Evolutionary conservation across 2,113 vertebrate species (phyloP).

Genomic region (Felis catus): DNA sequence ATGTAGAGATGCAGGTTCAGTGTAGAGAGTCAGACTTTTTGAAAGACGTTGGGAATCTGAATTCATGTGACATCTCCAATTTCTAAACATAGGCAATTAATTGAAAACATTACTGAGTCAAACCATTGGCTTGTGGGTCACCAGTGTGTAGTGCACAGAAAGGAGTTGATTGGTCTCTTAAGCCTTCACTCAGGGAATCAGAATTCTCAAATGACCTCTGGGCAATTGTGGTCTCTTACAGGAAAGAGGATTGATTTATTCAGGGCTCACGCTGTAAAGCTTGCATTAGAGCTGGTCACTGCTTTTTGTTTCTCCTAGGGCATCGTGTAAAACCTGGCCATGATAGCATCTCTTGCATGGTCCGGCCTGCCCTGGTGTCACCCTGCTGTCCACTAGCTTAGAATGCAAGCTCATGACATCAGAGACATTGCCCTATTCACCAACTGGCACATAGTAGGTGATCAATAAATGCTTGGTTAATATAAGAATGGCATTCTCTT

Average conservation of each 20-base stretch:
- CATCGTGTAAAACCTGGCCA: too few relatives aligned
- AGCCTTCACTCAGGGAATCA: not conserved
- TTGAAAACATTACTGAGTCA: not conserved
- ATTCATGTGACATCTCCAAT: not conserved
- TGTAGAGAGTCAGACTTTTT: not conserved
- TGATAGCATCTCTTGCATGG: fast-evolving
- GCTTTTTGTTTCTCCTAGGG: not conserved
- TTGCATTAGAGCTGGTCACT: not conserved
- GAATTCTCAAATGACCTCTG: not conserved
- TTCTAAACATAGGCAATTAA: not conserved
- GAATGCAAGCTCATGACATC: not conserved
- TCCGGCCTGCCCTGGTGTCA: fast-evolving
- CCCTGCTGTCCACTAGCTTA: not conserved
- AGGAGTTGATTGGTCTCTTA: not conserved
- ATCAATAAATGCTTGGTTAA: not conserved
- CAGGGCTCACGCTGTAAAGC: not conserved
- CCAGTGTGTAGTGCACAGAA: fast-evolving
- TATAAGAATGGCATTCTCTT: too few relatives aligned
- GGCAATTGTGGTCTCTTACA: not conserved
- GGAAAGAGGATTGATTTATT: not conserved
- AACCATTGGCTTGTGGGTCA: not conserved
- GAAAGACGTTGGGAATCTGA: not conserved
- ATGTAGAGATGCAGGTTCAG: fast-evolving
- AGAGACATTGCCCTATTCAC: not conserved
- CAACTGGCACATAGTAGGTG: not conserved